Percentiles rank a stretch among this genome's conserved stretches.
Evolutionary conservation across 2,888 invertebrate genomes (phyloP).

Genomic region (Polyommatus iphigenia): DNA sequence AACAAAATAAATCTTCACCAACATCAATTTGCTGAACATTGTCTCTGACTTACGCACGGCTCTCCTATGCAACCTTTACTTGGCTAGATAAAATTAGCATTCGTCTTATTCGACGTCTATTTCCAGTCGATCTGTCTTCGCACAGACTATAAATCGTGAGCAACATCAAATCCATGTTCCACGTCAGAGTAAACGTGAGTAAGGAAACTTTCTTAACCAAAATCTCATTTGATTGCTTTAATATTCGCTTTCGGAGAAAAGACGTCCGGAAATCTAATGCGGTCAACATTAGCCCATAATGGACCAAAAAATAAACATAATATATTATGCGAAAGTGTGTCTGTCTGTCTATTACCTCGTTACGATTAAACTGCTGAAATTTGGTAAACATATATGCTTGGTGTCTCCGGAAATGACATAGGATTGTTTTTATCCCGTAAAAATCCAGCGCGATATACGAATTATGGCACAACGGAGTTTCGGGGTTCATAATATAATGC

Average conservation of each 20-base stretch:
- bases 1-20: too few species aligned
- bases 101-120: slow-evolving; percentile 28
- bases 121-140: slow-evolving; percentile 19
- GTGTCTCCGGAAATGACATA: too few species aligned
- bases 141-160: background rate
- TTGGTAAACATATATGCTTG: too few species aligned
- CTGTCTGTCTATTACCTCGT: too few species aligned
- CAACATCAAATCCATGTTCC: slow-evolving; percentile 7
- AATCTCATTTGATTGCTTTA: slow-evolving; percentile 10
- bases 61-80: slow-evolving; percentile 7
- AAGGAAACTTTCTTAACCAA: background rate
- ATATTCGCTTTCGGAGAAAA: slow-evolving; percentile 14
- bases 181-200: slow-evolving; percentile 21
- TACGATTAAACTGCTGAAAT: too few species aligned
- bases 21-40: background rate
- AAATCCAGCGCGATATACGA: too few species aligned
- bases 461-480: too few species aligned
- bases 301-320: too few species aligned
- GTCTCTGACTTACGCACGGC: background rate
- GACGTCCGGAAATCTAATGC: background rate
- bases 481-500: too few species aligned
- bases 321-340: too few species aligned
- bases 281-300: background rate
- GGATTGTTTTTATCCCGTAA: too few species aligned
- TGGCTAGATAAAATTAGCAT: slow-evolving; percentile 26